Evolutionary conservation across 1,140 invertebrate species (phyloP), one percentile per base, ranked within the genome.

Genomic region (Doryteuthis pealeii): DNA sequence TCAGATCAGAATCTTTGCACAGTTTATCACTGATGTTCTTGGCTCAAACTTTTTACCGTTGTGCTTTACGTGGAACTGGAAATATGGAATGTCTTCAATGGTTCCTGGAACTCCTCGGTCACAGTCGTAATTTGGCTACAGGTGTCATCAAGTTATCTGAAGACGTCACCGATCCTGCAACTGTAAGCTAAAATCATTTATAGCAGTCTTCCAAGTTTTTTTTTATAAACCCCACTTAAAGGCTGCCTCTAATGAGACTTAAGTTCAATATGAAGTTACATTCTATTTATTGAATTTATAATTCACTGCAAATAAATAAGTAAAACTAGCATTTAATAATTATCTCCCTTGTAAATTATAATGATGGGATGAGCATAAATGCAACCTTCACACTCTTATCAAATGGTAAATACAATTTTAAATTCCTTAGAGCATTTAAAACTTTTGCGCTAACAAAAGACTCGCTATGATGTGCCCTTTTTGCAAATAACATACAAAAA

Each of bases 31-130:
- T 62, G 22, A 22, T 62, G 54, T 62, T 62, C 15, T 69, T 85
- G 65, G 62, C 74, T 5, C 77, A 83, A 62, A 80, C 81, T 71
- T 79, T 85, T 26, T 78, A 78, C 62, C 68, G 58, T 4, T 70
- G 78, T 33, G 66, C 75, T 5, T 58, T 75, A 26, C 49, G 66
- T 31, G 73, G 78, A 28, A 71, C 68, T 18, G 77, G 82, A 12
- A 72, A 49, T 32, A 78, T 79, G 71, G 76, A 79, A 22, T 66
- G 74, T 2, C 35, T 81, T 33, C 78, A 83, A 32, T 86, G 85
- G 85, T 72, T 86, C 0, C 54, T 83, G 28, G 85, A 86, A 69
- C 72, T 84, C 14, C 58, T 85, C 54, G 85, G 85, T 12, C 85
- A 86, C 73, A 77, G 77, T 26, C 73, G 79, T 28, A 86, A 83